Evolutionary conservation across 2,888 invertebrate genomes (phyloP).

Genomic region (Drosophila meridionalis): DNA sequence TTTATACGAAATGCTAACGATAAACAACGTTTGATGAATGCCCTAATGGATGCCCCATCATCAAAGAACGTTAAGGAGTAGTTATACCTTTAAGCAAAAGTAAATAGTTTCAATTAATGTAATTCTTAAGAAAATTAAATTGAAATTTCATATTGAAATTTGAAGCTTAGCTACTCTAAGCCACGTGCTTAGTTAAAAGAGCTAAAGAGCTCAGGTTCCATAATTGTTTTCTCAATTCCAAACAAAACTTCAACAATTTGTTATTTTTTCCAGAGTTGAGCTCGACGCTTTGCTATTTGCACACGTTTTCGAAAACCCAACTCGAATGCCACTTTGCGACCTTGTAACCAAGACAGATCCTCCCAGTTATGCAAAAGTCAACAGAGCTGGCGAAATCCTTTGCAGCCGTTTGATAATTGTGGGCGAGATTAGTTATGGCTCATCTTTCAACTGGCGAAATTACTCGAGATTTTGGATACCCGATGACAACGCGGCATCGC

Average conservation of each 20-base stretch:
- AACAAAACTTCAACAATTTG: not conserved
- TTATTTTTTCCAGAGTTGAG: not conserved
- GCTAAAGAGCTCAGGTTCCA: not conserved
- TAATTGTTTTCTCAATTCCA: not conserved
- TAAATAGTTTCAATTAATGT: not conserved
- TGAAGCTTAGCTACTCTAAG: not conserved
- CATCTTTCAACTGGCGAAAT: slow-evolving; percentile 24
- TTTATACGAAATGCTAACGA: slow-evolving; percentile 33
- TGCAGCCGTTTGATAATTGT: slow-evolving; percentile 26
- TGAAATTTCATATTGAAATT: not conserved
- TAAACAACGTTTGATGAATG: slow-evolving; percentile 23
- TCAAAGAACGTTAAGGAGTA: slow-evolving; percentile 6
- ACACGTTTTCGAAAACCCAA: slow-evolving; percentile 1
- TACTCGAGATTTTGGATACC: slow-evolving; percentile 13
- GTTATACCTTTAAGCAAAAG: not conserved
- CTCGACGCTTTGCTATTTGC: not conserved
- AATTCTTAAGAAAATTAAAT: not conserved
- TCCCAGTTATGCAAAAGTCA: slow-evolving; percentile 6
- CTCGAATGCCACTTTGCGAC: not conserved
- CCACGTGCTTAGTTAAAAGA: not conserved
- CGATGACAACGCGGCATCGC: slow-evolving; percentile 10
- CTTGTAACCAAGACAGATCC: not conserved
- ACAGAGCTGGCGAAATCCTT: slow-evolving; percentile 19
- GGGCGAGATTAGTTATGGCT: slow-evolving; percentile 26
- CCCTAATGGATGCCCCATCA: slow-evolving; percentile 25